Percentiles rank a stretch among this genome's conserved stretches.
Conservation (phyloP, 2,113 vertebrate species). For the Sylvia atricapilla region DNA sequence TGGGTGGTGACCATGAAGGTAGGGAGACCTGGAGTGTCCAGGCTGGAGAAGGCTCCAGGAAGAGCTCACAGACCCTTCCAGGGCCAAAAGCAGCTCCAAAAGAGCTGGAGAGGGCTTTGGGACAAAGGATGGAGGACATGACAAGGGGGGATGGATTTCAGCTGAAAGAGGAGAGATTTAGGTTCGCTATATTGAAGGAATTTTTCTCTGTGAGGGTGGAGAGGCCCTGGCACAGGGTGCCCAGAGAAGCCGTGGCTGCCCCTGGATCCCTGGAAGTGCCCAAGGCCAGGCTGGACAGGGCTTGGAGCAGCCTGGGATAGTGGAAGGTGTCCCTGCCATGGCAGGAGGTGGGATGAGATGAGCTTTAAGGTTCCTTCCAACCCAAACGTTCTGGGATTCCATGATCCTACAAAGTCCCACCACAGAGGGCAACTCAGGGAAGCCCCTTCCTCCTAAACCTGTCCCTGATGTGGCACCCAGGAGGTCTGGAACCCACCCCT, state of each 20-base stretch:
- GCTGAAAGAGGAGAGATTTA: neutral
- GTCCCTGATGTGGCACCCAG: neutral
- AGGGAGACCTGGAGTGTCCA: neutral
- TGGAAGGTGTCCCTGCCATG: neutral
- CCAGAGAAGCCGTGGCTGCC: neutral
- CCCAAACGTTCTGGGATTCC: neutral
- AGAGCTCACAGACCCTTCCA: neutral
- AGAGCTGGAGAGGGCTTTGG: neutral
- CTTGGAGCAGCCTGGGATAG: neutral
- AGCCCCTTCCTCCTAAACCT: neutral
- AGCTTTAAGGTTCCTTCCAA: rapidly evolving
- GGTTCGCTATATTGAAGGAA: rapidly evolving
- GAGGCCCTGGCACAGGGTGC: neutral
- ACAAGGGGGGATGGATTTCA: neutral
- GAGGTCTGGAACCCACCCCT: neutral
- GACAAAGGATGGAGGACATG: neutral
- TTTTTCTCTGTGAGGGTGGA: rapidly evolving
- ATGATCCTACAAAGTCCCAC: rapidly evolving
- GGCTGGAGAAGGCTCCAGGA: neutral
- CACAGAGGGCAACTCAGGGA: neutral
- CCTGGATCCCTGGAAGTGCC: neutral
- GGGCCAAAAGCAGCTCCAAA: rapidly evolving
- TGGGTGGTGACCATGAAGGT: neutral
- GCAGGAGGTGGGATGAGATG: rapidly evolving
- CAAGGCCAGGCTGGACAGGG: rapidly evolving